Evolutionary conservation across 2,888 invertebrate genomes (phyloP).

Genomic region (Geophilus truncorum): DNA sequence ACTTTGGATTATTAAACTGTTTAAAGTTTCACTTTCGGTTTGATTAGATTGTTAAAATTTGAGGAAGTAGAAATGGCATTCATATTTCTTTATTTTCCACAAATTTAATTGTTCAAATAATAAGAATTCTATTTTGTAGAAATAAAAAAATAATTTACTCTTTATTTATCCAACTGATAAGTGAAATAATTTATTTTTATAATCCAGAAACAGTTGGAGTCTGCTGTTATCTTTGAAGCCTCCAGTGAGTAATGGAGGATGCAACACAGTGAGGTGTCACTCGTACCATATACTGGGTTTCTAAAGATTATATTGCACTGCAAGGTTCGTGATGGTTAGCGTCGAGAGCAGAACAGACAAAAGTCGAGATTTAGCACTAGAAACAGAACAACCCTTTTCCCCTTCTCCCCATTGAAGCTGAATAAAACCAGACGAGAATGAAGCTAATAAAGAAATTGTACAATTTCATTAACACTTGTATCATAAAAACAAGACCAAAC

Average conservation of each 20-base stretch:
- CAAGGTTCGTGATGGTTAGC: neutral
- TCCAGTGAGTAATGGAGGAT: neutral
- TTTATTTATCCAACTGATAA: too few relatives aligned
- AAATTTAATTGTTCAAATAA: too few relatives aligned
- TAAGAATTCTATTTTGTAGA: too few relatives aligned
- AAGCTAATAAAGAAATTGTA: neutral
- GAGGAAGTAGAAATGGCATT: too few relatives aligned
- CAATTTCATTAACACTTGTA: neutral
- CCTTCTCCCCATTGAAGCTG: too few relatives aligned
- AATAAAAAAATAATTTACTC: neutral
- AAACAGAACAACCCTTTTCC: too few relatives aligned
- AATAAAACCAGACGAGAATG: neutral
- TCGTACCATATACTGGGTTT: neutral
- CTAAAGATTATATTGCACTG: neutral
- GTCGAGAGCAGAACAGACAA: neutral
- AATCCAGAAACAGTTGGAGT: neutral
- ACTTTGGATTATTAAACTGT: too few relatives aligned
- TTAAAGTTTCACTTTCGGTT: too few relatives aligned
- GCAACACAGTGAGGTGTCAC: neutral
- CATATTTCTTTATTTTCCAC: too few relatives aligned
- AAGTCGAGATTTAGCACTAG: too few relatives aligned
- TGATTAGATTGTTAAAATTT: too few relatives aligned
- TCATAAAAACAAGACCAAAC: neutral
- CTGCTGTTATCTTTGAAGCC: neutral
- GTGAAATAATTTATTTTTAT: neutral